Evolutionary conservation across 2,888 invertebrate species (phyloP).

Genomic region (Archips crataeganus): DNA sequence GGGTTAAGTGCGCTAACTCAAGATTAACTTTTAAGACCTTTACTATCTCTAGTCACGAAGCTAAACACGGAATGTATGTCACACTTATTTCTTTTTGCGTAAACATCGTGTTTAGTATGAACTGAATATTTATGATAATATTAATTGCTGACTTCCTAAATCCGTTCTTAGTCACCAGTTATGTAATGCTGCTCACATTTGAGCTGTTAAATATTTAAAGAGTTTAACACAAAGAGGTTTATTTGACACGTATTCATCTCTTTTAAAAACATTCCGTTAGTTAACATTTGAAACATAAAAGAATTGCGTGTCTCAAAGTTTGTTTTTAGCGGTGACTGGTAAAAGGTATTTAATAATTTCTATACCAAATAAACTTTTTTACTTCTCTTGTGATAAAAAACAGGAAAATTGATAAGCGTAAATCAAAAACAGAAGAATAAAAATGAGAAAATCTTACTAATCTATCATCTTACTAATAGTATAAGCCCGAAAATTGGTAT

Average conservation of each 20-base stretch:
- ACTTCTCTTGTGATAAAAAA: no score
- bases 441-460: no score
- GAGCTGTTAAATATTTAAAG: not conserved
- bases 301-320: not conserved
- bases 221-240: not conserved
- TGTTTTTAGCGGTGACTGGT: no score
- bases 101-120: constrained; percentile 13
- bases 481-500: no score
- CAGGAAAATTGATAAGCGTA: no score
- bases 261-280: not conserved
- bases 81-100: constrained; percentile 25
- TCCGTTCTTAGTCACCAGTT: constrained; percentile 28
- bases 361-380: no score
- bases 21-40: not conserved
- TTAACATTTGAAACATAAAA: not conserved
- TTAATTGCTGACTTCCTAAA: constrained; percentile 31
- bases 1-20: not conserved
- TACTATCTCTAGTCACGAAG: constrained; percentile 17
- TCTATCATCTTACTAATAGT: no score
- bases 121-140: constrained; percentile 34
- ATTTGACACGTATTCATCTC: not conserved
- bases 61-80: constrained; percentile 15
- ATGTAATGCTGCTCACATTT: constrained; percentile 22
- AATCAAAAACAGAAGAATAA: no score
- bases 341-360: no score